phyloP scores from a whole-genome alignment of 2,797 vertebrate species.

The Oryzias dopingdopingensis region DNA sequence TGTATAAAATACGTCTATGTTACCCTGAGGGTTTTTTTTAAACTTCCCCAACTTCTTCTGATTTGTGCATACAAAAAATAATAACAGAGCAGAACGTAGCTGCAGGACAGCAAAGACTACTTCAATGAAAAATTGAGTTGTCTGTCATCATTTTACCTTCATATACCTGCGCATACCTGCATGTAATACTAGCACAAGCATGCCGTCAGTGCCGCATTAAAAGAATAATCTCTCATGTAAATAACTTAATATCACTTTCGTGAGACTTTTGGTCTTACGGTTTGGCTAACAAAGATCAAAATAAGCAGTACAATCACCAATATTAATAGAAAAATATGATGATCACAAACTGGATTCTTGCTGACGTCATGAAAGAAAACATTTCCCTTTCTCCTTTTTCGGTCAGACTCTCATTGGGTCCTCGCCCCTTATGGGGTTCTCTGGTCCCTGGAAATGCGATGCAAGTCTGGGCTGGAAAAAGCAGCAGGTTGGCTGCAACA shows the following conservation, averaged over 20 bases:
- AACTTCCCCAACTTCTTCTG: not conserved
- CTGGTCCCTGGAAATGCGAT: slow-evolving; percentile 43
- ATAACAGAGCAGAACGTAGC: not conserved
- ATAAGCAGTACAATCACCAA: slow-evolving; percentile 15
- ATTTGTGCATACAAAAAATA: slow-evolving; percentile 6
- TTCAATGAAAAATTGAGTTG: slow-evolving; percentile 39
- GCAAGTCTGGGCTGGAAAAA: slow-evolving; percentile 15
- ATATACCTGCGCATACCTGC: too few species aligned
- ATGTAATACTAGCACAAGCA: slow-evolving; percentile 11
- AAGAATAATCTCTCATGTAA: too few species aligned
- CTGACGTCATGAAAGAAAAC: slow-evolving; percentile 71
- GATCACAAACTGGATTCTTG: slow-evolving; percentile 23
- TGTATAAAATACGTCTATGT: not conserved
- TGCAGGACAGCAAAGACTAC: slow-evolving; percentile 8
- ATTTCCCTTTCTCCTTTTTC: slow-evolving; percentile 59
- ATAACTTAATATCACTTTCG: too few species aligned
- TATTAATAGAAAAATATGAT: slow-evolving; percentile 31
- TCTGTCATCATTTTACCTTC: slow-evolving; percentile 31
- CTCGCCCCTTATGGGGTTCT: slow-evolving; percentile 49
- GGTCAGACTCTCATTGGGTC: slow-evolving; percentile 54
- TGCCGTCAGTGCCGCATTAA: too few species aligned
- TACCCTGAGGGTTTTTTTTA: not conserved
- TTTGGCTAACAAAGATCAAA: slow-evolving; percentile 34
- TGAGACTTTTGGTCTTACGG: not conserved
- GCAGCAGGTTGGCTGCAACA: slow-evolving; percentile 20